Conservation (phyloP, 2,888 invertebrate species). For the Phalera bucephala region DNA sequence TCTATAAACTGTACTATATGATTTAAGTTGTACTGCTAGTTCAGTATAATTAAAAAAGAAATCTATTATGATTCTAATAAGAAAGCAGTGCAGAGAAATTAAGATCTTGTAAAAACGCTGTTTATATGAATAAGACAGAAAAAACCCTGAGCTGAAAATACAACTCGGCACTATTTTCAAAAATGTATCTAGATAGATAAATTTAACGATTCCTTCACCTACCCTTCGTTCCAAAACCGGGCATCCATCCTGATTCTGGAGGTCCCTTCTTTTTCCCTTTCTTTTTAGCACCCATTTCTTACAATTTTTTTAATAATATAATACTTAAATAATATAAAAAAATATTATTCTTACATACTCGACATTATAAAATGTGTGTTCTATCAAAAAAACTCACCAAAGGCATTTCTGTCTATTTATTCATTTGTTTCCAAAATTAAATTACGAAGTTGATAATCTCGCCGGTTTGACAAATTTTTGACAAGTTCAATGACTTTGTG, state of each 20-base stretch:
- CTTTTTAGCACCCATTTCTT: constrained; percentile 61
- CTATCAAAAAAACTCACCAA: constrained; percentile 51
- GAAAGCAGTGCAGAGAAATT: too few relatives aligned
- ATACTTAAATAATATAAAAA: constrained; percentile 34
- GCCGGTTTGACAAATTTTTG: too few relatives aligned
- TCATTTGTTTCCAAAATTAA: constrained; percentile 36
- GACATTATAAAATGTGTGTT: constrained; percentile 50
- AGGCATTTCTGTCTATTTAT: constrained; percentile 12
- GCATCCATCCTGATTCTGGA: constrained; percentile 76
- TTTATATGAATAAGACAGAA: too few relatives aligned
- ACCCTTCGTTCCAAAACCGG: constrained; percentile 76
- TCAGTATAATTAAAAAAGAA: too few relatives aligned
- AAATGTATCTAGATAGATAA: constrained; percentile 2
- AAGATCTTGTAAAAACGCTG: too few relatives aligned
- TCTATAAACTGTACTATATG: too few relatives aligned
- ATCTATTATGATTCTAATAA: too few relatives aligned
- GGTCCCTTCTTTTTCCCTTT: constrained; percentile 56
- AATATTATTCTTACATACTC: constrained; percentile 51
- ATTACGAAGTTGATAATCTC: constrained; percentile 10
- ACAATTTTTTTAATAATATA: constrained; percentile 24
- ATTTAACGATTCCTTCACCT: too few relatives aligned
- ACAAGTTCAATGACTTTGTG: neutral
- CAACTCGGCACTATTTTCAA: neutral
- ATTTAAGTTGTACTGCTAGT: too few relatives aligned
- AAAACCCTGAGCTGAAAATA: too few relatives aligned